Percentiles rank a stretch among this genome's conserved stretches.
phyloP scores from a whole-genome alignment of 2,113 vertebrate species.

The Plectropomus leopardus region DNA sequence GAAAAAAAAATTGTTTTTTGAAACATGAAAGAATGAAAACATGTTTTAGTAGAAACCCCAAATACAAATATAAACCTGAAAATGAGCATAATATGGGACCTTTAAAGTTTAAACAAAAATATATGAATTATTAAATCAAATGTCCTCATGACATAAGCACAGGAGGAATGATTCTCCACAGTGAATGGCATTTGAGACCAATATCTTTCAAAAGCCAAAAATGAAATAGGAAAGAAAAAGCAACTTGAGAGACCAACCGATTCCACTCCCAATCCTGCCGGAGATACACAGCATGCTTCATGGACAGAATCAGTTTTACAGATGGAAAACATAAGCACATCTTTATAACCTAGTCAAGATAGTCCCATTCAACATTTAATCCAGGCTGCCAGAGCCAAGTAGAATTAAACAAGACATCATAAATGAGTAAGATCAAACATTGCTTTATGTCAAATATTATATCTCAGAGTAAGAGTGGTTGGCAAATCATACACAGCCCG shows the following conservation, averaged over 20 bases:
- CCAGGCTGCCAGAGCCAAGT: neutral
- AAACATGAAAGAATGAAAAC: no score
- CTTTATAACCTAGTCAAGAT: neutral
- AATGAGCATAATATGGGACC: no score
- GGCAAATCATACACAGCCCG: neutral
- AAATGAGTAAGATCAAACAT: neutral
- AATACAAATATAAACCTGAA: no score
- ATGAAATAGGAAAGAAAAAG: neutral
- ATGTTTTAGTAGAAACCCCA: no score
- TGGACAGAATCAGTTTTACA: neutral
- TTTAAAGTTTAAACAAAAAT: no score
- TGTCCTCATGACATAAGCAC: neutral
- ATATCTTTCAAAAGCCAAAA: neutral
- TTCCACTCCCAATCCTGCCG: neutral
- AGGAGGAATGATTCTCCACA: neutral
- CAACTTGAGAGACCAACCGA: no score
- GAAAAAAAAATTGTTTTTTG: no score
- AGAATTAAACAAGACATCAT: neutral
- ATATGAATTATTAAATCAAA: no score
- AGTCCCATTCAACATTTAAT: conserved; percentile 1
- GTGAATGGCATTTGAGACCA: neutral
- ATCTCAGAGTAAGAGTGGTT: neutral
- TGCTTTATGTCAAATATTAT: no score
- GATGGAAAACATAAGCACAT: neutral
- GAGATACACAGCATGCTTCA: neutral